phyloP scores from a whole-genome alignment of 2,888 invertebrate genomes.

The Thymelicus lineola region DNA sequence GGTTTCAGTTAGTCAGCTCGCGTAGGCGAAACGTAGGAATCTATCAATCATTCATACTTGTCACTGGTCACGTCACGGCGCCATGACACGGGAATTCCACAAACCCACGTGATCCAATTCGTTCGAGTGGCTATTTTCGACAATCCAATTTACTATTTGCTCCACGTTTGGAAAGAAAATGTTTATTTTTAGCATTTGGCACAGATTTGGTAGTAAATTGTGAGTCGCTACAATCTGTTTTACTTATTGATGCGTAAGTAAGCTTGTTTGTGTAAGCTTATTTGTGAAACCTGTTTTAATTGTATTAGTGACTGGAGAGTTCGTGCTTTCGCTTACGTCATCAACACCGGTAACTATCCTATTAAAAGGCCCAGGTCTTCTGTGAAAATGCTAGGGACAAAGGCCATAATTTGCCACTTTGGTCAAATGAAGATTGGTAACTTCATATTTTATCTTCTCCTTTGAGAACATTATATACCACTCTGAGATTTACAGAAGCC shows the following conservation, averaged over 20 bases:
- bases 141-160: neutral
- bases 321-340: no score
- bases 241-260: neutral
- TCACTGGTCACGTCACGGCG: slow-evolving; percentile 11
- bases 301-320: no score
- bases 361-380: no score
- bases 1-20: slow-evolving; percentile 11
- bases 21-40: slow-evolving; percentile 29
- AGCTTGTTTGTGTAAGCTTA: no score
- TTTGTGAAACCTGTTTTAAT: no score
- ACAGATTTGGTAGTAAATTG: neutral
- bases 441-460: no score
- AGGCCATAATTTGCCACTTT: no score
- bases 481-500: no score
- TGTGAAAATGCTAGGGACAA: no score
- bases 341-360: no score
- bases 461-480: no score
- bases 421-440: no score
- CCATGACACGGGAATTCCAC: slow-evolving; percentile 18
- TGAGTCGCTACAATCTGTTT: neutral
- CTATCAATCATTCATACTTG: slow-evolving; percentile 24
- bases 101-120: neutral
- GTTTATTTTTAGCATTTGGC: neutral
- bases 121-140: neutral
- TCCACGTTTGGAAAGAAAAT: slow-evolving; percentile 1